These are phyloP conservation scores for Elaphurus davidianus DNA, from an alignment of 2,113 vertebrate genomes.

Conservation along the genomic window DNA sequence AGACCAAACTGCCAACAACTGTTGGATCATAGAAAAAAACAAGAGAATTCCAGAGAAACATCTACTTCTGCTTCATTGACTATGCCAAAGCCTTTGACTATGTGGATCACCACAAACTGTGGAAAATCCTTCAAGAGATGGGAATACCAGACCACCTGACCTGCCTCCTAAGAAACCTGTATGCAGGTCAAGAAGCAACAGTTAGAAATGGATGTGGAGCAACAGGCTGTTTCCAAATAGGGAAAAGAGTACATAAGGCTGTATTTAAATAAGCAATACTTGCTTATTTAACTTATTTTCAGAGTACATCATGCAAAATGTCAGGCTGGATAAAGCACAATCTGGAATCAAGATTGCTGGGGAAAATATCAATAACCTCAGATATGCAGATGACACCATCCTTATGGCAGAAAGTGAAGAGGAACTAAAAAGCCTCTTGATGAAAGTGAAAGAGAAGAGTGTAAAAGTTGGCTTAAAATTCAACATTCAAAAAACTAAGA, in stretches of 20 bases:
- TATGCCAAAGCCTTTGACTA: not conserved
- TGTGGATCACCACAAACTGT: not conserved
- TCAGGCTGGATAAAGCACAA: not conserved
- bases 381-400: not conserved
- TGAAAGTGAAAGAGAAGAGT: not conserved
- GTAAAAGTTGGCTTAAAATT: not conserved
- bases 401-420: not conserved
- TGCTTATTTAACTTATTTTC: not conserved
- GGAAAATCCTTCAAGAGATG: not conserved
- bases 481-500: not conserved
- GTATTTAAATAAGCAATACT: not conserved
- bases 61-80: not conserved
- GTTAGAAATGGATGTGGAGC: accelerated
- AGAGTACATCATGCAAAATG: not conserved
- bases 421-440: accelerated
- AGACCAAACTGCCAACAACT: not conserved
- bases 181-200: not conserved
- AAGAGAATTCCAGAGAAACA: not conserved
- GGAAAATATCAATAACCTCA: not conserved
- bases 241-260: not conserved
- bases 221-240: not conserved
- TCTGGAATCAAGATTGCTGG: not conserved
- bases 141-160: not conserved
- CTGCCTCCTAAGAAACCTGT: not conserved
- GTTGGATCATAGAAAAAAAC: not conserved